These are phyloP conservation scores for Takifugu flavidus DNA, from an alignment of 2,113 vertebrate genomes.

Conservation along the genomic window DNA sequence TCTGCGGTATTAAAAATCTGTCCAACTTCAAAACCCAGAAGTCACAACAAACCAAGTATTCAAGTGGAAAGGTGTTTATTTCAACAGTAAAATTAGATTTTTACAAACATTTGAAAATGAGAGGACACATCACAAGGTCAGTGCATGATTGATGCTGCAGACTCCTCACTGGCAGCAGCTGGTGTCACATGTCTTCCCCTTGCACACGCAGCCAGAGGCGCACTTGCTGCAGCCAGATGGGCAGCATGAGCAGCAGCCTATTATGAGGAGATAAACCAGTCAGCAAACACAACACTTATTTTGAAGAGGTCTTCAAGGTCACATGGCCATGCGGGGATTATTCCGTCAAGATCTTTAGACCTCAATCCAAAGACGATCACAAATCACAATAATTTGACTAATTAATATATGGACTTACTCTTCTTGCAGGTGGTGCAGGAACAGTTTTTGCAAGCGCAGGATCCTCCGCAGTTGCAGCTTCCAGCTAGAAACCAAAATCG, in stretches of 20 bases:
- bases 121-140: background rate
- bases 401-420: conserved; percentile 67
- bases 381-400: background rate
- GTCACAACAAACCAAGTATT: background rate
- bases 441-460: conserved; percentile 84
- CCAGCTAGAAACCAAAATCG: conserved; percentile 65
- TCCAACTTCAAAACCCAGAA: background rate
- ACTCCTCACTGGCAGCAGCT: conserved; percentile 79
- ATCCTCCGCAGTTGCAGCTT: conserved; percentile 79
- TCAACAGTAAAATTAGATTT: background rate
- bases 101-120: background rate
- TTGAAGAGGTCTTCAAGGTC: too few species aligned
- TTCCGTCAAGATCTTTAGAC: too few species aligned
- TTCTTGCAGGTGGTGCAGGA: conserved; percentile 83
- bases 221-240: conserved; percentile 88
- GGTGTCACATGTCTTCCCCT: conserved; percentile 78
- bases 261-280: background rate
- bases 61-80: conserved; percentile 34
- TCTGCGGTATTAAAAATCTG: background rate
- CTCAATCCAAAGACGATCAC: too few species aligned
- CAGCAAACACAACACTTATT: background rate
- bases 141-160: background rate
- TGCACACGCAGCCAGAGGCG: conserved; percentile 89
- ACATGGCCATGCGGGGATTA: too few species aligned
- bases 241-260: conserved; percentile 92